These are phyloP conservation scores for Trissolcus japonicus DNA, from an alignment of 2,888 invertebrate genomes.

Conservation along the genomic window DNA sequence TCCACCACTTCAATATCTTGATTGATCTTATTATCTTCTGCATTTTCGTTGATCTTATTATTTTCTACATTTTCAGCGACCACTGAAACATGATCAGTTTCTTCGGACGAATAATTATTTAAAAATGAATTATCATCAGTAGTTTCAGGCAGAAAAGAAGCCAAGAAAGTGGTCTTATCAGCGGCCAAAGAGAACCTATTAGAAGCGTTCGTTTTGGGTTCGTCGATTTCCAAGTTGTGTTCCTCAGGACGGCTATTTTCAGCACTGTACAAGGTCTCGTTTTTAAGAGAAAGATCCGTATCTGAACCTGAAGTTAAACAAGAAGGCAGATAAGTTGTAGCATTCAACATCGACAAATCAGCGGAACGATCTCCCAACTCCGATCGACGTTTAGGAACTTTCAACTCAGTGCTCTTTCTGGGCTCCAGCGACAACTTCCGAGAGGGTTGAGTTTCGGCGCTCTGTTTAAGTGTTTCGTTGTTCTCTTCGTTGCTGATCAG, in stretches of 20 bases:
- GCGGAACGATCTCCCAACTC: no score
- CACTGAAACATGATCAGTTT: no score
- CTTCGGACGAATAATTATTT: background rate
- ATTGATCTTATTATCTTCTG: background rate
- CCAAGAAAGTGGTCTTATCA: background rate
- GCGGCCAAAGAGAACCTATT: background rate
- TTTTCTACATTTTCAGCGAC: background rate
- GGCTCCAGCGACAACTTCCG: background rate
- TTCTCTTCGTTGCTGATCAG: slow-evolving; percentile 2
- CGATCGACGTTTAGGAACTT: background rate
- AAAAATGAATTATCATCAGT: background rate
- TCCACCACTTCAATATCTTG: background rate
- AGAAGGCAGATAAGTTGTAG: background rate
- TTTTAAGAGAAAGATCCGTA: background rate
- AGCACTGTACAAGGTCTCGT: background rate
- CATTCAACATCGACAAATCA: background rate
- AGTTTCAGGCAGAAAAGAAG: background rate
- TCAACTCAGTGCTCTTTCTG: background rate
- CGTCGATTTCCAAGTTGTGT: background rate
- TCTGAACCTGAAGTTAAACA: background rate
- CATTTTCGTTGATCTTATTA: background rate
- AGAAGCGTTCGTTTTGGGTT: background rate
- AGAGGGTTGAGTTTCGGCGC: background rate
- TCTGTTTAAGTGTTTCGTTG: background rate
- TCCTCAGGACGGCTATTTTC: background rate